Conservation (phyloP, 2,797 vertebrate species). For the Simalia tracyae region DNA sequence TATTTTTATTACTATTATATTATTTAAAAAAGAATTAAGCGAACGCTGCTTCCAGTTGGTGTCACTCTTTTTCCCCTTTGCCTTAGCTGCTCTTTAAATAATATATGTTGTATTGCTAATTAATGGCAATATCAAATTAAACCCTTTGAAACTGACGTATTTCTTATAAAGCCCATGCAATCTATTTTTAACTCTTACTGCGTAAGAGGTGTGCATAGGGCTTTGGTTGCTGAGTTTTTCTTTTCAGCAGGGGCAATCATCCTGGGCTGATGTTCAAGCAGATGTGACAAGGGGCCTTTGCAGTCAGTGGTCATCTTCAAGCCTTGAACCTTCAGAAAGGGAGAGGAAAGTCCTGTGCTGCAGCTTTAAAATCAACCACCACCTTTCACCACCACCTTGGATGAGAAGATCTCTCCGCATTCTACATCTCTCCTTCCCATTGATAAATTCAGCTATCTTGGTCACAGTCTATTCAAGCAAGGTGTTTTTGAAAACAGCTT, state of each 20-base stretch:
- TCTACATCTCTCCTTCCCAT: conserved; percentile 71
- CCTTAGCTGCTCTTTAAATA: conserved; percentile 81
- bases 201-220: conserved; percentile 66
- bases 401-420: conserved; percentile 76
- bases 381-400: conserved; percentile 67
- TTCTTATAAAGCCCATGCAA: conserved; percentile 82
- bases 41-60: conserved; percentile 76
- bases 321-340: conserved; percentile 79
- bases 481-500: conserved; percentile 80
- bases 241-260: conserved; percentile 75
- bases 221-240: conserved; percentile 72
- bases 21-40: conserved; percentile 34
- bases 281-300: conserved; percentile 80
- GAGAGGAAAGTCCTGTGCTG: conserved; percentile 20
- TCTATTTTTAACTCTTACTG: conserved; percentile 83
- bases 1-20: conserved; percentile 26
- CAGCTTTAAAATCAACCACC: conserved; percentile 25
- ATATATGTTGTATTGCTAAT: conserved; percentile 87
- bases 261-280: conserved; percentile 81
- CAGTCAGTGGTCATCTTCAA: conserved; percentile 86
- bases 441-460: conserved; percentile 85
- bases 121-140: conserved; percentile 86
- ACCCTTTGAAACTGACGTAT: conserved; percentile 80
- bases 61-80: conserved; percentile 75
- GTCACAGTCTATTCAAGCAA: conserved; percentile 80